Evolutionary conservation across 2,888 invertebrate genomes (phyloP).

Genomic region (Busseola fusca): DNA sequence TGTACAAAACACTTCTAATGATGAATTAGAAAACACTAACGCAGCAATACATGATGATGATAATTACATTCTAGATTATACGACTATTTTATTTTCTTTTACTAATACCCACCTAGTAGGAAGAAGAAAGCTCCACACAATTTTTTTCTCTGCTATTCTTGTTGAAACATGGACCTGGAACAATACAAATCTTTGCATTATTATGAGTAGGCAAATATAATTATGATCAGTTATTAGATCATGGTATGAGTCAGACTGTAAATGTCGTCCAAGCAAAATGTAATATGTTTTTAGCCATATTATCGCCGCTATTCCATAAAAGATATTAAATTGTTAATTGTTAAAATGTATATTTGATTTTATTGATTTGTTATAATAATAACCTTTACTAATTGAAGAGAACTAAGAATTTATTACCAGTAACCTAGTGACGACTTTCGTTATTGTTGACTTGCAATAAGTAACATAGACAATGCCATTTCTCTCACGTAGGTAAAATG

Average conservation of each 20-base stretch:
- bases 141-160: conserved; percentile 56
- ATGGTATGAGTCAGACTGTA: conserved; percentile 14
- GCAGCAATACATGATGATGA: neutral
- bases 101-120: conserved; percentile 65
- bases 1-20: neutral
- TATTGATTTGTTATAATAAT: neutral
- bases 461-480: conserved; percentile 24
- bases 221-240: conserved; percentile 1
- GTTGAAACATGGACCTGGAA: conserved; percentile 69
- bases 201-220: neutral
- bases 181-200: conserved; percentile 22
- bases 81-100: neutral
- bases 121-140: conserved; percentile 62
- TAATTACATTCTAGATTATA: neutral
- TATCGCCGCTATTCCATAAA: neutral
- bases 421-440: conserved; percentile 40
- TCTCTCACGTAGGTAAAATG: conserved; percentile 44
- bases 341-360: neutral
- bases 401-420: neutral
- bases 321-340: neutral
- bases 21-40: conserved; percentile 1
- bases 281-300: neutral
- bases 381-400: neutral
- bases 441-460: conserved; percentile 55
- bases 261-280: neutral